Conservation (phyloP, 35 echinoderm and acorn worm genomes). For the Diadema setosum region DNA sequence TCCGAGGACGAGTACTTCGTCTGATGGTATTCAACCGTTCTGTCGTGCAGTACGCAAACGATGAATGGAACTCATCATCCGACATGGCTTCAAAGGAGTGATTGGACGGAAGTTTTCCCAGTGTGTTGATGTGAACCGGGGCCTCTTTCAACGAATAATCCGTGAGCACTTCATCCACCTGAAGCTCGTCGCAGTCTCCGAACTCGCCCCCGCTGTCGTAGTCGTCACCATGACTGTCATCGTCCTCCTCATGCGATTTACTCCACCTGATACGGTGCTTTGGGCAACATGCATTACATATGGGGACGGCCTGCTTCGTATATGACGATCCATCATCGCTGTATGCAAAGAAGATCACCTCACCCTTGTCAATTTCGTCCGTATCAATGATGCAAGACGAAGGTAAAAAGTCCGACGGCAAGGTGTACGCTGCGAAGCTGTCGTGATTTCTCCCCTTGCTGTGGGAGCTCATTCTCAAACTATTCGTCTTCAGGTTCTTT, state of each 20-base stretch:
- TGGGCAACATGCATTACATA: slow-evolving; percentile 3
- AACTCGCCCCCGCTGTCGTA: slow-evolving; percentile 2
- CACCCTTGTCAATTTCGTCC: slow-evolving; percentile 8
- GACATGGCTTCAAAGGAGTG: background rate
- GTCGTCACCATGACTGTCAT: background rate
- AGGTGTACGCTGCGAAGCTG: background rate
- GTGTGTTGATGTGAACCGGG: background rate
- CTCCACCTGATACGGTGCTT: background rate
- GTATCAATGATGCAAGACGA: background rate
- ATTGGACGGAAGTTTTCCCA: background rate
- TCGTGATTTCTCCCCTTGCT: background rate
- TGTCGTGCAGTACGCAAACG: background rate
- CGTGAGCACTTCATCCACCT: background rate
- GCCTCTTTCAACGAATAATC: background rate
- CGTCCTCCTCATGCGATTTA: background rate
- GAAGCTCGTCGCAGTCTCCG: background rate
- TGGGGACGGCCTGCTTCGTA: background rate
- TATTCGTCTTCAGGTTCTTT: background rate
- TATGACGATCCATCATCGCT: background rate
- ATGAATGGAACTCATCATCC: background rate
- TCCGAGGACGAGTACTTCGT: background rate
- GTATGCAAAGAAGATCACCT: background rate
- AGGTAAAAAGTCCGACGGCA: background rate
- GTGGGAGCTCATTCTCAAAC: background rate
- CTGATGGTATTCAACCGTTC: background rate